These are phyloP conservation scores for Eulithis testata DNA, from an alignment of 2,888 invertebrate genomes.

Conservation along the genomic window DNA sequence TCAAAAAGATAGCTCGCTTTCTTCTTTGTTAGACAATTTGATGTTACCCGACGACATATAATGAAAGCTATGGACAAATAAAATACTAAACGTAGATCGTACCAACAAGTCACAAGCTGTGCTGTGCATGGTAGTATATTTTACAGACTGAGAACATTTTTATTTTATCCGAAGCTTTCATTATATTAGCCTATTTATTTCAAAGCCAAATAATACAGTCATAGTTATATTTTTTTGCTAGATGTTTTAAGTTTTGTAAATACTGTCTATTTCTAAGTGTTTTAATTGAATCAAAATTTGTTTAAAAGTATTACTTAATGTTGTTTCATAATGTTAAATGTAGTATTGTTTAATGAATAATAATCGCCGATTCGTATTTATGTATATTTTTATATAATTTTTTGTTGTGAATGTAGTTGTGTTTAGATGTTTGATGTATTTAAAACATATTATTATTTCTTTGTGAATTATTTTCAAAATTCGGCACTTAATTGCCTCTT, in stretches of 20 bases:
- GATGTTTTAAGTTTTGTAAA: conserved; percentile 78
- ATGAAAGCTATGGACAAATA: conserved; percentile 77
- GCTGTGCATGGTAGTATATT: conserved; percentile 28
- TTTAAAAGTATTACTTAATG: conserved; percentile 72
- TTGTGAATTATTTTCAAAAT: conserved; percentile 45
- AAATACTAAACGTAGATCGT: conserved; percentile 40
- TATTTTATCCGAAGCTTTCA: conserved; percentile 74
- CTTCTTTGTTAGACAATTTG: conserved; percentile 67
- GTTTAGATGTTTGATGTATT: conserved; percentile 65
- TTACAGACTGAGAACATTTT: conserved; percentile 6
- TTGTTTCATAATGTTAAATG: conserved; percentile 76
- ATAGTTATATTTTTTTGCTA: conserved; percentile 78
- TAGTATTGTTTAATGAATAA: conserved; percentile 66
- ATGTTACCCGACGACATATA: conserved; percentile 84
- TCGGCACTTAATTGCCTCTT: conserved; percentile 69
- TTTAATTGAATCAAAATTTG: conserved; percentile 73
- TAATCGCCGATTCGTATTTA: conserved; percentile 74
- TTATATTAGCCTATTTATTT: conserved; percentile 82
- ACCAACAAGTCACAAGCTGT: conserved; percentile 34
- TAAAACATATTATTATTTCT: conserved; percentile 50
- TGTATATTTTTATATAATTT: conserved; percentile 74
- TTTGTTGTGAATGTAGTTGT: conserved; percentile 70
- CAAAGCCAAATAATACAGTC: conserved; percentile 85
- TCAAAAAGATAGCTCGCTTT: conserved; percentile 76
- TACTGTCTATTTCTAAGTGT: conserved; percentile 73